Percentiles rank a stretch among this genome's conserved stretches.
These are phyloP conservation scores for Drosophila tripunctata DNA, from an alignment of 2,888 invertebrate species.

Conservation along the genomic window DNA sequence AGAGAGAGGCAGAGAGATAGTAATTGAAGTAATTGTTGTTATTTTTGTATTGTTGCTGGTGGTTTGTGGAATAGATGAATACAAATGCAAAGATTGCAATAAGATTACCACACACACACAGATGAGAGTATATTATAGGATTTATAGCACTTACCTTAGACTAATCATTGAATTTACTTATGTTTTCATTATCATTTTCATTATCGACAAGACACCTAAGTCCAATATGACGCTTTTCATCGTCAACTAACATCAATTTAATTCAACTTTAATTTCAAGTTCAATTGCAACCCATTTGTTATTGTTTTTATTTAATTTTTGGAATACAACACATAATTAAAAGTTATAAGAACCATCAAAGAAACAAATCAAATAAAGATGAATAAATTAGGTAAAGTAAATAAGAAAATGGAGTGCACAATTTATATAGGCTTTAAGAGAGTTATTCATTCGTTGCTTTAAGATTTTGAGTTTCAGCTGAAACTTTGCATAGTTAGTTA, in stretches of 20 bases:
- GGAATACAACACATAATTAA: conserved; percentile 49
- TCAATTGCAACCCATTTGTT: conserved; percentile 48
- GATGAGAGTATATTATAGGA: conserved; percentile 47
- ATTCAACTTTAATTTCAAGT: conserved; percentile 31
- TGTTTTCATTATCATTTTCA: not conserved
- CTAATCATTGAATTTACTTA: conserved; percentile 41
- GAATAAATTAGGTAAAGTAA: conserved; percentile 34
- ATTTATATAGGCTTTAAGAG: conserved; percentile 33
- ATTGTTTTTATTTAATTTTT: not conserved
- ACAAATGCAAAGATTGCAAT: conserved; percentile 56
- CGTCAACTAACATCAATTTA: conserved; percentile 57
- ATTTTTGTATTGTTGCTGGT: conserved; percentile 17
- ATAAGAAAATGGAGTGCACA: conserved; percentile 70
- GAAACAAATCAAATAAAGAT: conserved; percentile 20
- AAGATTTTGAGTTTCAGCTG: not conserved
- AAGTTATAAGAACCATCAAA: conserved; percentile 18
- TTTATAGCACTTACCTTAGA: conserved; percentile 66
- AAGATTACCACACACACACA: conserved; percentile 55
- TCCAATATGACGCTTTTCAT: conserved; percentile 35
- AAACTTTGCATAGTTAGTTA: conserved; percentile 22
- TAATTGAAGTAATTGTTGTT: conserved; percentile 13
- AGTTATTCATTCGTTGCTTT: conserved; percentile 46
- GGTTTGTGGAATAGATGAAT: conserved; percentile 44
- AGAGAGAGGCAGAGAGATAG: conserved; percentile 10
- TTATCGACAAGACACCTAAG: conserved; percentile 51